Base-by-base conservation (phyloP, 2,888 invertebrate species). In the Sarcophaga subvicina region DNA sequence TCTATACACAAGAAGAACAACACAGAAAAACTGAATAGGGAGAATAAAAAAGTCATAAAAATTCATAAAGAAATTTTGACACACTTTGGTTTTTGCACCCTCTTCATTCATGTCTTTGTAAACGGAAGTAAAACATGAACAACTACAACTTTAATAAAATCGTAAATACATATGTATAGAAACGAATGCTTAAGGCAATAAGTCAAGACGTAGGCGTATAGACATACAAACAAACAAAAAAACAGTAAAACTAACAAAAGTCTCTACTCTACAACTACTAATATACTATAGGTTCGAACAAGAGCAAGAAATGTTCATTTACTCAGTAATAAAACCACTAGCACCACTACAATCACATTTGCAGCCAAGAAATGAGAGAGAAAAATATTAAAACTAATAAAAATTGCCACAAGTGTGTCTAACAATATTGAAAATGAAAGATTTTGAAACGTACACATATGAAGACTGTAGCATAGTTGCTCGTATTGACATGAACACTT, bases 101-200 rank as follows among this genome's bases (percentile, higher is more conserved):
- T 37, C 37, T 37, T 37, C 37, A 37, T 37, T 1, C 10, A 37
- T 37, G 8, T 0, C 37, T 59, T 54, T 59, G 62, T 49, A 59
- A 59, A 66, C 67, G 54, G 25, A 78, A 78, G 47, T 60, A 22
- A 45, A 73, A 59, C 73, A 67, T 37, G 25, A 37, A 25, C 72
- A 82, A 79, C 69, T 49, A 79, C 49, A 79, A 67, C 49, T 71
- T 60, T 37, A 37, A 37, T 37, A 37, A 37, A 37, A 37, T 37
- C 37, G 37, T 10, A 37, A 37, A 10, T 11, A 49, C 27, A 80
- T 63, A 78, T 22, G 22, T 22, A 22, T 80, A 72, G 37, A 79
- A 71, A 75, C 64, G 83, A 80, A 45, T 80, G 80, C 83, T 76
- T 80, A 63, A 63, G 83, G 83, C 86, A 80, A 80, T 72, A 83